Evolutionary conservation across 2,888 invertebrate species (phyloP), one percentile per base, ranked within the genome.

Genomic region (Cataglyphis albicans): DNA sequence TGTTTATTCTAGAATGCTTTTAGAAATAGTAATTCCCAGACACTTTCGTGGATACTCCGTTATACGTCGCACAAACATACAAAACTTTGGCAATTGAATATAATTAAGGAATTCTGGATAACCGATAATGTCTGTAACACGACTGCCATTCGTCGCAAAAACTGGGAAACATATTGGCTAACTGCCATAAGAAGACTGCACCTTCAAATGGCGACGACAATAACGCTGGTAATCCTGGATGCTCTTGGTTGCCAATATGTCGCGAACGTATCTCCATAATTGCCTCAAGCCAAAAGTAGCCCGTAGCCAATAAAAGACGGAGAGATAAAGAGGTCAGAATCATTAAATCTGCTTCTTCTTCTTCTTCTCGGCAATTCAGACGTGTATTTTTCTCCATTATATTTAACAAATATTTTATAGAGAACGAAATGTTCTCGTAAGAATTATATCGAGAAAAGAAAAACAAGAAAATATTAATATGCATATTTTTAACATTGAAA

Each of bases 41-140:
- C 81, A 70, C 35, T 82, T 78, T 83, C 80, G 74, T 75, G 76
- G 82, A 76, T 72, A 84, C 52, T 83, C 64, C 73, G 59, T 65
- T 61, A 74, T 25, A 61, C 61, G 82, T 44, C 73, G 82, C 44
- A 83, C 87, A 87, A 89, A 85, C 78, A 84, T 83, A 84, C 80
- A 83, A 84, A 94, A 94, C 93, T 94, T 94, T 93, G 91, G 92
- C 93, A 93, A 94, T 94, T 93, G 94, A 94, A 94, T 94, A 92
- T 93, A 93, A 94, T 94, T 93, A 93, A 93, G 92, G 90, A 92
- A 93, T 92, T 87, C 85, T 83, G 85, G 87, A 86, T 89, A 90
- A 86, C 89, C 89, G 90, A 87, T 86, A 87, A 83, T 86, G 88
- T 32, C 74, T 86, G 85, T 84, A 85, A 87, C 87, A 87, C 83